phyloP scores from a whole-genome alignment of 1,140 invertebrate genomes.

The Drosophila elegans region DNA sequence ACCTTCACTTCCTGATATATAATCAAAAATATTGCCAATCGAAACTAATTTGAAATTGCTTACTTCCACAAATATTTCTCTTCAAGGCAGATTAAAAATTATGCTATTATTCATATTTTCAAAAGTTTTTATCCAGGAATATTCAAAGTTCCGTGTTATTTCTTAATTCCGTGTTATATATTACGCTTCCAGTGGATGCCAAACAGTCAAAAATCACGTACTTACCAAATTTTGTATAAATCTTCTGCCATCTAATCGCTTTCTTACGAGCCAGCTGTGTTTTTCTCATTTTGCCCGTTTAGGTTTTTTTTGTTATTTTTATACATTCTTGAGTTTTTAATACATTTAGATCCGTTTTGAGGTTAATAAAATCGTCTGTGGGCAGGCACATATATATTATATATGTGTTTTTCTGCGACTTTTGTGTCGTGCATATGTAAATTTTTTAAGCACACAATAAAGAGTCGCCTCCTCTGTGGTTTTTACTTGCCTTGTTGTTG shows the following conservation, averaged over 20 bases:
- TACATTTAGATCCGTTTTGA: constrained; percentile 43
- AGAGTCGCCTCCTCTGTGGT: constrained; percentile 22
- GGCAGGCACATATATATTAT: constrained; percentile 28
- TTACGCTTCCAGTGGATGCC: neutral
- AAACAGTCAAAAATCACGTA: constrained; percentile 13
- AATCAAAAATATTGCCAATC: neutral
- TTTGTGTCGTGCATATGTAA: constrained; percentile 64
- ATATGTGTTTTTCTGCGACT: constrained; percentile 25
- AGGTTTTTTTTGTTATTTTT: constrained; percentile 21
- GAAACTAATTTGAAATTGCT: constrained; percentile 8
- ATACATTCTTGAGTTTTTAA: constrained; percentile 8
- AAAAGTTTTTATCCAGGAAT: neutral
- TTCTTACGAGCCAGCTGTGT: constrained; percentile 20
- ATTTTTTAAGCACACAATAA: constrained; percentile 58
- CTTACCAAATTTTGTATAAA: constrained; percentile 11
- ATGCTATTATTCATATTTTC: neutral
- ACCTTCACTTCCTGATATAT: neutral
- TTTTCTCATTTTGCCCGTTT: constrained; percentile 23
- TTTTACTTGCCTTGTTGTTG: constrained; percentile 21
- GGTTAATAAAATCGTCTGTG: constrained; percentile 66
- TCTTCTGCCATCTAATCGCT: neutral
- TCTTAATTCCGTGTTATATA: neutral
- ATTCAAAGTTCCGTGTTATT: no score
- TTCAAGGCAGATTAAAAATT: neutral
- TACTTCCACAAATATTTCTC: neutral